These are phyloP conservation scores for Aelia acuminata DNA, from an alignment of 2,888 invertebrate species.

Conservation along the genomic window DNA sequence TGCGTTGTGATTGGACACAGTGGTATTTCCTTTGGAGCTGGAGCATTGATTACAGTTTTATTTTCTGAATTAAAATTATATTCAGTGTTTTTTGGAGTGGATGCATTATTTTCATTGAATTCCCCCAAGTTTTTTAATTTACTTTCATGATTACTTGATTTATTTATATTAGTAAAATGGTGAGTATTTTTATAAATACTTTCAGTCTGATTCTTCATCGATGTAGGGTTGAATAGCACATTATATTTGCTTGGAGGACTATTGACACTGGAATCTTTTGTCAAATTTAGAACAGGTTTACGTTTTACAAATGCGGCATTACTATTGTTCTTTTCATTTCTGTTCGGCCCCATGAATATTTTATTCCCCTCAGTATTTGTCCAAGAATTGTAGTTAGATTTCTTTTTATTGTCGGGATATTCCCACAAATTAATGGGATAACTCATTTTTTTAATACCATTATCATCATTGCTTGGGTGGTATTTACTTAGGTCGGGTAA, in stretches of 20 bases:
- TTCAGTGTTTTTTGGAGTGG: neutral
- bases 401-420: neutral
- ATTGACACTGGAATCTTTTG: neutral
- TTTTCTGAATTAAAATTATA: neutral
- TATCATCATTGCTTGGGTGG: neutral
- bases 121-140: neutral
- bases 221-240: neutral
- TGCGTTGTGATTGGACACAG: neutral
- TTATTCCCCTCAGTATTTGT: constrained; percentile 1
- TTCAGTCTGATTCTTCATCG: neutral
- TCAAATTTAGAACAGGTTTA: neutral
- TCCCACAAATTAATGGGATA: constrained; percentile 39
- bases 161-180: neutral
- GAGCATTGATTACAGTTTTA: neutral
- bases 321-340: neutral
- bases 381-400: neutral
- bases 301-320: neutral
- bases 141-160: neutral
- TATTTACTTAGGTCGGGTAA: constrained; percentile 44
- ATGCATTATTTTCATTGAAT: constrained; percentile 4
- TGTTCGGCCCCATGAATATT: neutral
- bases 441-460: constrained; percentile 22
- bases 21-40: neutral
- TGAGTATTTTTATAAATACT: neutral
- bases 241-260: constrained; percentile 7